These are phyloP conservation scores for Danio choprae DNA, from an alignment of 2,797 vertebrate species.

Conservation along the genomic window DNA sequence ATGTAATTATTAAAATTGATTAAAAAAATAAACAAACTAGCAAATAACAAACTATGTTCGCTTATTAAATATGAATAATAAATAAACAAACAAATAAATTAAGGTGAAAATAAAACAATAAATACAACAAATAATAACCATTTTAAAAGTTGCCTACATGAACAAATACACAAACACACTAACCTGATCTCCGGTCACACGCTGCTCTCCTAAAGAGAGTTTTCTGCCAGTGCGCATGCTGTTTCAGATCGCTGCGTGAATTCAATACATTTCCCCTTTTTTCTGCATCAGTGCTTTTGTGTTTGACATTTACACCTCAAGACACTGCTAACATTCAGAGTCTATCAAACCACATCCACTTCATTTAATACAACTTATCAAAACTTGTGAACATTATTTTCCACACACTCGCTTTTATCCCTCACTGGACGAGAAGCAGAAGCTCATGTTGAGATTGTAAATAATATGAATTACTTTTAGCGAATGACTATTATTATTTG, in stretches of 20 bases:
- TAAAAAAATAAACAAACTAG: too few species aligned
- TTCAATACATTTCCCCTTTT: constrained; percentile 22
- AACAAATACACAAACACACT: not conserved
- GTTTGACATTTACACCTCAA: not conserved
- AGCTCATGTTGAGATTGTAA: not conserved
- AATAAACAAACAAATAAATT: too few species aligned
- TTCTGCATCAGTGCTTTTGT: constrained; percentile 2
- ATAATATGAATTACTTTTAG: not conserved
- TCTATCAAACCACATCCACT: not conserved
- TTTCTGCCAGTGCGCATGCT: not conserved
- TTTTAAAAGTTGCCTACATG: not conserved
- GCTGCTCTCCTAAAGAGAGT: not conserved
- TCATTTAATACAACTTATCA: not conserved
- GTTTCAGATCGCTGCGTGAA: not conserved
- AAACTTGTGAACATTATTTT: not conserved
- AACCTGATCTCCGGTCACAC: constrained; percentile 14
- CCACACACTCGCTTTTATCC: not conserved
- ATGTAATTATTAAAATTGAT: too few species aligned
- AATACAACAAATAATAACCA: too few species aligned
- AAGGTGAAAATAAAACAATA: too few species aligned
- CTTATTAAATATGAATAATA: too few species aligned
- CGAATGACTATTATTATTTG: not conserved
- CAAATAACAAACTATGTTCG: too few species aligned
- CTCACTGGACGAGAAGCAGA: not conserved
- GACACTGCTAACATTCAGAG: not conserved